phyloP scores from a whole-genome alignment of 2,113 vertebrate species.

The Trochalopteron elliotii region DNA sequence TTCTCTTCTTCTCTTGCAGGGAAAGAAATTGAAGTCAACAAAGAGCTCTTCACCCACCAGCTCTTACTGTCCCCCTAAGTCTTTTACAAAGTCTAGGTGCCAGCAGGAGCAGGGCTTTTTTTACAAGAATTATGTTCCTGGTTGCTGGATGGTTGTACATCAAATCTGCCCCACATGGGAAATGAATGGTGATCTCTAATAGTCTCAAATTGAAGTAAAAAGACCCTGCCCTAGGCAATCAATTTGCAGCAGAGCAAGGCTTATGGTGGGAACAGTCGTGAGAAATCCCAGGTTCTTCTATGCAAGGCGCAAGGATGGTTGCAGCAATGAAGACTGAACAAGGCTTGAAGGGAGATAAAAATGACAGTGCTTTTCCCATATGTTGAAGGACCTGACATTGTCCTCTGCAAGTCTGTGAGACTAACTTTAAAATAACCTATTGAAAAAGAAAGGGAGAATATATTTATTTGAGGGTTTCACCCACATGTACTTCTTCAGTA shows the following conservation, averaged over 20 bases:
- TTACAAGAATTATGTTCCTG: not conserved
- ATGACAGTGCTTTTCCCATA: not conserved
- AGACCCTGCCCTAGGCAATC: not conserved
- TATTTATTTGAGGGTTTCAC: not conserved
- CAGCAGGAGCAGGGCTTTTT: not conserved
- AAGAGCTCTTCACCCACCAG: not conserved
- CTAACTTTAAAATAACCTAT: not conserved
- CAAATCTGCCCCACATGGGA: not conserved
- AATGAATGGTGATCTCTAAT: not conserved
- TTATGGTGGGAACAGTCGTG: not conserved
- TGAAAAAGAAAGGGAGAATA: not conserved
- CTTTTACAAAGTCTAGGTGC: not conserved
- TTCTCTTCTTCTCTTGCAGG: not conserved
- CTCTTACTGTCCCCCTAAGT: not conserved
- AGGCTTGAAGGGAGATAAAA: not conserved
- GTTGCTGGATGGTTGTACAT: not conserved
- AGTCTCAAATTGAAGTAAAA: not conserved
- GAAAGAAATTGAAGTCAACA: not conserved
- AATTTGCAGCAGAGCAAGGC: not conserved
- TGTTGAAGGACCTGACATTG: not conserved
- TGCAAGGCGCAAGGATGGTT: not conserved
- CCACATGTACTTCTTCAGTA: not conserved
- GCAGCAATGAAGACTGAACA: not conserved
- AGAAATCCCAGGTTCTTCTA: not conserved
- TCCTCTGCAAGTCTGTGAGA: not conserved